phyloP scores from a whole-genome alignment of 1,140 invertebrate genomes.

The Papilio machaon region DNA sequence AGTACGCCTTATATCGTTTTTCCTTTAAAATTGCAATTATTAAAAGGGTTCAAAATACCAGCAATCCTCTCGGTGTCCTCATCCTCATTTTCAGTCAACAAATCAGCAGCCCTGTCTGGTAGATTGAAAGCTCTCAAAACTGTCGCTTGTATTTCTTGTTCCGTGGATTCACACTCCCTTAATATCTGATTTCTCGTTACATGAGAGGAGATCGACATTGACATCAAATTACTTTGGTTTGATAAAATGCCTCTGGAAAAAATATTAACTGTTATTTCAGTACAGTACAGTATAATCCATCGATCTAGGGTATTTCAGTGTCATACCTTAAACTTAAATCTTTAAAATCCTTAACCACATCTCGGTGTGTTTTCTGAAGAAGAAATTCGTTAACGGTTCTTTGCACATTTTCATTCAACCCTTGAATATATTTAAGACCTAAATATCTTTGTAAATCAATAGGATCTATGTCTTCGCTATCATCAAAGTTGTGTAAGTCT shows the following conservation, averaged over 20 bases:
- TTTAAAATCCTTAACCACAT: slow-evolving; percentile 68
- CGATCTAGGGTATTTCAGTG: too few relatives aligned
- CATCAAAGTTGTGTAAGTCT: slow-evolving; percentile 59
- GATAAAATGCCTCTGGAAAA: slow-evolving; percentile 59
- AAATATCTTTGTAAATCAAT: slow-evolving; percentile 72
- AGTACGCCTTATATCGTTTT: neutral
- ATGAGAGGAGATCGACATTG: slow-evolving; percentile 47
- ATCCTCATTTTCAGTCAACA: slow-evolving; percentile 50
- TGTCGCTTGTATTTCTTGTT: slow-evolving; percentile 66
- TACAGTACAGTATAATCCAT: too few relatives aligned
- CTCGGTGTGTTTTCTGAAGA: slow-evolving; percentile 68
- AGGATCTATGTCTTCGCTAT: slow-evolving; percentile 58
- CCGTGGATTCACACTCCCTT: slow-evolving; percentile 52
- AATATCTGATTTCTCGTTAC: slow-evolving; percentile 56
- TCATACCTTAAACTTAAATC: slow-evolving; percentile 61
- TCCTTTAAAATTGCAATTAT: neutral
- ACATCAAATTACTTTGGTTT: slow-evolving; percentile 48
- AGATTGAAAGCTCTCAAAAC: slow-evolving; percentile 67
- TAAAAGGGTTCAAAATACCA: slow-evolving; percentile 47
- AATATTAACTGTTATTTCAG: neutral
- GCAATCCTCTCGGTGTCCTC: slow-evolving; percentile 60
- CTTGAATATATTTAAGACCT: slow-evolving; percentile 68
- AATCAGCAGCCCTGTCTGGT: slow-evolving; percentile 51
- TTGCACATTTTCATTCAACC: slow-evolving; percentile 65
- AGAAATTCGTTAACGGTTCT: slow-evolving; percentile 60